phyloP scores from a whole-genome alignment of 2,888 invertebrate genomes.

The Troides helena region DNA sequence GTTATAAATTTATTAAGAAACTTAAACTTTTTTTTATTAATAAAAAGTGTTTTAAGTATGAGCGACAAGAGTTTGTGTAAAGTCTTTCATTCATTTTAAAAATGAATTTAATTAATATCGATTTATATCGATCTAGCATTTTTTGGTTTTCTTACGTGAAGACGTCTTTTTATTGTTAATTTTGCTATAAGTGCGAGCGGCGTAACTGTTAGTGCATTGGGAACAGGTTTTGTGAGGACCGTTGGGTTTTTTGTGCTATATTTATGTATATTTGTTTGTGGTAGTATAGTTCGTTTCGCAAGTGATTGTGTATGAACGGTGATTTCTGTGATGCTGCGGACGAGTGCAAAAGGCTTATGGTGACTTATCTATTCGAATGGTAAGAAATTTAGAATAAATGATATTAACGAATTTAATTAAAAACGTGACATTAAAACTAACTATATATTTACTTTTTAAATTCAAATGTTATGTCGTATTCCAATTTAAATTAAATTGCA shows the following conservation, averaged over 20 bases:
- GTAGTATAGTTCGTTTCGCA: slow-evolving; percentile 52
- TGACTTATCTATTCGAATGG: slow-evolving; percentile 51
- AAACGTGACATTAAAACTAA: too few species aligned
- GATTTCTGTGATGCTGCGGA: slow-evolving; percentile 61
- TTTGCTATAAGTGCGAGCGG: slow-evolving; percentile 68
- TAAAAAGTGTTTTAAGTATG: slow-evolving; percentile 52
- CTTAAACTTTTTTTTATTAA: slow-evolving; percentile 48
- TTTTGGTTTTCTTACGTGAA: slow-evolving; percentile 58
- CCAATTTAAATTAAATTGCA: too few species aligned
- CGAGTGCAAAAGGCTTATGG: slow-evolving; percentile 44
- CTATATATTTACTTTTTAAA: too few species aligned
- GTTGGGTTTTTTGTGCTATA: slow-evolving; percentile 66
- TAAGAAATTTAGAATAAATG: slow-evolving; percentile 42
- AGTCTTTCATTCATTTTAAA: slow-evolving; percentile 32
- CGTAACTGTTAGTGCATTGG: slow-evolving; percentile 52
- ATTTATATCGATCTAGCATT: slow-evolving; percentile 55
- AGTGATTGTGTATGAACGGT: slow-evolving; percentile 52
- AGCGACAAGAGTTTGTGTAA: slow-evolving; percentile 36
- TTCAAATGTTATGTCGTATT: too few species aligned
- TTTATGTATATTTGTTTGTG: slow-evolving; percentile 54
- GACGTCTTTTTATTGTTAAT: slow-evolving; percentile 53
- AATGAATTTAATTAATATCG: slow-evolving; percentile 54
- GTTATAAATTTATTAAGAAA: slow-evolving; percentile 47
- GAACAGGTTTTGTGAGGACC: slow-evolving; percentile 68
- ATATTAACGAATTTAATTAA: too few species aligned